phyloP scores from a whole-genome alignment of 2,888 invertebrate genomes.

The Microplitis manilae region DNA sequence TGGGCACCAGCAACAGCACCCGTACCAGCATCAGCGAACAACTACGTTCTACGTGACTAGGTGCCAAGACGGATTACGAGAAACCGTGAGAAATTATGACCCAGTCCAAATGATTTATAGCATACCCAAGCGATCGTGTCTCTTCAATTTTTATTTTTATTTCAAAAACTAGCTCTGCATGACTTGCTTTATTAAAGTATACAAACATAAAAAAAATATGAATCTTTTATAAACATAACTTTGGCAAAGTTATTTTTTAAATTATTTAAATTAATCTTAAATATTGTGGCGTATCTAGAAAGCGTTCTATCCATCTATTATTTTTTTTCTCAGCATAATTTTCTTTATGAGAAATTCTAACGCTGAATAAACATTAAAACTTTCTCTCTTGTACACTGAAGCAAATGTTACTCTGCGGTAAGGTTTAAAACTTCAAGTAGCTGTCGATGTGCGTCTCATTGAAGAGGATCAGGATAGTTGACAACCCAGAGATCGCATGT shows the following conservation, averaged over 20 bases:
- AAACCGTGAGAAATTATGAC: constrained; percentile 52
- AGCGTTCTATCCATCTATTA: constrained; percentile 2
- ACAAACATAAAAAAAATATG: not conserved
- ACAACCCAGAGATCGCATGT: constrained; percentile 58
- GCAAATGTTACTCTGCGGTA: not conserved
- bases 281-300: not conserved
- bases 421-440: not conserved
- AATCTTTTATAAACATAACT: not conserved
- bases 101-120: constrained; percentile 45
- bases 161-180: not conserved
- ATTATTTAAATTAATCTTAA: constrained; percentile 5
- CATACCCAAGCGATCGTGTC: constrained; percentile 30
- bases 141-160: constrained; percentile 26
- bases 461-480: constrained; percentile 51
- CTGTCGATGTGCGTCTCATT: not conserved
- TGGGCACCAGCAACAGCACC: constrained; percentile 2
- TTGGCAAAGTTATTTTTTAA: constrained; percentile 23
- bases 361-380: constrained; percentile 5
- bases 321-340: not conserved
- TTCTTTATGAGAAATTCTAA: not conserved
- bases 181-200: not conserved
- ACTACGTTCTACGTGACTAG: constrained; percentile 49
- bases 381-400: constrained; percentile 4
- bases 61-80: constrained; percentile 42
- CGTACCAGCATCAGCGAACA: not conserved